Evolutionary conservation across 2,113 vertebrate species (phyloP).

Genomic region (Nipponia nippon): DNA sequence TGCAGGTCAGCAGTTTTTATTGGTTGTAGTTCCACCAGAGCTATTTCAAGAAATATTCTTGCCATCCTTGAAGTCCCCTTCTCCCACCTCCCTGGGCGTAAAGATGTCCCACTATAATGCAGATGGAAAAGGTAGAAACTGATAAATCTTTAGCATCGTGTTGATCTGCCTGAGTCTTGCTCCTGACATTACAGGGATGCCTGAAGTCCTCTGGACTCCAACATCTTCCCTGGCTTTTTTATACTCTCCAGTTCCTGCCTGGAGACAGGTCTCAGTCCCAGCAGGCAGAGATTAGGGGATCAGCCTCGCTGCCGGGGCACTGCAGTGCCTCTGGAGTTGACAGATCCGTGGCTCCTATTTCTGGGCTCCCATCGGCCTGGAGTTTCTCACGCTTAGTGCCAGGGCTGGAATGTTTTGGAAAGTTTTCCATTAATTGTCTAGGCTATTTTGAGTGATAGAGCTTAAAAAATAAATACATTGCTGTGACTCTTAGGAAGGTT

Average conservation of each 20-base stretch:
- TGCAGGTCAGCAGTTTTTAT: not conserved
- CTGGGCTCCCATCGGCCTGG: not conserved
- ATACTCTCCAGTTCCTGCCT: not conserved
- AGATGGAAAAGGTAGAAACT: not conserved
- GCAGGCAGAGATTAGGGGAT: not conserved
- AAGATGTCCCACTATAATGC: not conserved
- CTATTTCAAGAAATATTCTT: not conserved
- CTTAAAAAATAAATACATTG: conserved; percentile 9
- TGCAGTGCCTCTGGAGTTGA: not conserved
- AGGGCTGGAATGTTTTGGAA: conserved; percentile 37
- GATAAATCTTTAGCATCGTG: not conserved
- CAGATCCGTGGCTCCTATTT: not conserved
- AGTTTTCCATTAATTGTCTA: not conserved
- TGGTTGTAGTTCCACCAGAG: not conserved
- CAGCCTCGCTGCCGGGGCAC: not conserved
- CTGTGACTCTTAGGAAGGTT: not conserved
- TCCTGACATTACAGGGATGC: not conserved
- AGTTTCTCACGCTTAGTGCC: conserved; percentile 43
- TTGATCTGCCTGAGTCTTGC: not conserved
- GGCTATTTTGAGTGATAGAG: conserved; percentile 11
- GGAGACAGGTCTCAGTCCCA: not conserved
- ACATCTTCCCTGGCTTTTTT: not conserved
- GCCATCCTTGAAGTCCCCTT: not conserved
- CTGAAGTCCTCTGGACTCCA: not conserved
- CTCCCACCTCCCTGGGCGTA: not conserved